Evolutionary conservation across 2,797 vertebrate species (phyloP), one percentile per base, ranked within the genome.

Genomic region (Neosalanx taihuensis): DNA sequence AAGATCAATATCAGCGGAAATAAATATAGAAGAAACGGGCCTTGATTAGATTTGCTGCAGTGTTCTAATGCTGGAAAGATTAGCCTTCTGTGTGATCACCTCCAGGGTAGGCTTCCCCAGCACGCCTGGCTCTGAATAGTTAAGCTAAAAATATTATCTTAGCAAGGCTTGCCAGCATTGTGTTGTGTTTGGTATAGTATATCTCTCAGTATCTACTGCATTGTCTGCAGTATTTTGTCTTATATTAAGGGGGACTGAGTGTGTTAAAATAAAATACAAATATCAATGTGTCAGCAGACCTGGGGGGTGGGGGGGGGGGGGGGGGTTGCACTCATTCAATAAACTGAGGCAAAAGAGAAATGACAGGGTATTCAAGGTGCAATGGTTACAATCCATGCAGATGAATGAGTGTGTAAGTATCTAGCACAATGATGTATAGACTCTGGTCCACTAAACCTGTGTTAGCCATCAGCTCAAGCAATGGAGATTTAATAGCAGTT

Each of bases 21-120:
- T 41, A 46, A 46, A 13, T 46, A 46, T 75, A 77, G 69, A 79
- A 53, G 76, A 78, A 84, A 77, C 46, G 78, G 70, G 53, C 1
- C 71, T 70, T 49, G 80, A 75, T 87, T 86, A 85, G 80, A 86
- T 85, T 84, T 85, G 82, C 82, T 85, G 86, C 88, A 86, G 80
- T 82, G 69, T 74, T 75, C 74, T 26, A 72, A 73, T 46, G 70
- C 77, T 70, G 78, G 30, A 76, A 74, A 15, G 20, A 83, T 84
- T 85, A 77, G 65, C 12, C 76, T 74, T 81, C 75, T 80, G 81
- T 84, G 83, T 80, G 84, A 79, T 87, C 83, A 72, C 73, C 85
- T 3, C 0, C 0, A 79, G 85, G 74, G 72, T 74, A 75, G 67
- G 60, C 70, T 77, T 81, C 76, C 70, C 46, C 30, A 49, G 49